Conservation (phyloP, 1,140 invertebrate species). For the Odontomachus brunneus region DNA sequence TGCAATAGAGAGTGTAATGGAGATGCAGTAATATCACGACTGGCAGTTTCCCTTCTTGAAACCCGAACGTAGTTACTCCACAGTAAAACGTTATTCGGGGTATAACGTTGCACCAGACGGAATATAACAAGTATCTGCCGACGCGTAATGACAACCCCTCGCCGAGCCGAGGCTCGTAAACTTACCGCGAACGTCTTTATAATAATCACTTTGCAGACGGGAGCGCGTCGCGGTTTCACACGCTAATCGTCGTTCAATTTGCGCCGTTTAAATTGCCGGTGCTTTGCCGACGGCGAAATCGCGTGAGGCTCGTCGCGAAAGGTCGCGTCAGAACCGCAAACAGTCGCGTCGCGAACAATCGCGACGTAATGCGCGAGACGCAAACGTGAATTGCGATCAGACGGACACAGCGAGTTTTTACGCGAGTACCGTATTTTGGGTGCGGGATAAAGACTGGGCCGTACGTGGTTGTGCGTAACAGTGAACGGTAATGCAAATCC, state of each 20-base stretch:
- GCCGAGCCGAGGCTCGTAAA: constrained; percentile 66
- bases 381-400: no score
- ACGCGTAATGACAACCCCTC: constrained; percentile 51
- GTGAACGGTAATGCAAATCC: constrained; percentile 50
- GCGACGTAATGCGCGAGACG: background rate
- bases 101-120: constrained; percentile 34
- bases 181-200: constrained; percentile 70
- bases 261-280: constrained; percentile 43
- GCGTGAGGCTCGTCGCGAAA: background rate
- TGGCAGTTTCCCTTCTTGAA: background rate
- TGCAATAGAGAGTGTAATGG: background rate
- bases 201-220: constrained; percentile 63
- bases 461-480: background rate
- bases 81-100: constrained; percentile 4
- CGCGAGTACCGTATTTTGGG: background rate
- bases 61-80: background rate
- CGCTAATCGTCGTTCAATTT: constrained; percentile 65
- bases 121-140: constrained; percentile 51
- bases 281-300: constrained; percentile 3
- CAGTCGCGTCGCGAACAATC: background rate
- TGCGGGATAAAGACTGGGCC: background rate
- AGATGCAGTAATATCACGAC: background rate
- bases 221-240: constrained; percentile 3
- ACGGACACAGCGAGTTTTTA: background rate
- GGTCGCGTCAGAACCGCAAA: constrained; percentile 15